Base-by-base conservation (phyloP, 23 tunicate species). In the Trididemnum nubilum region DNA sequence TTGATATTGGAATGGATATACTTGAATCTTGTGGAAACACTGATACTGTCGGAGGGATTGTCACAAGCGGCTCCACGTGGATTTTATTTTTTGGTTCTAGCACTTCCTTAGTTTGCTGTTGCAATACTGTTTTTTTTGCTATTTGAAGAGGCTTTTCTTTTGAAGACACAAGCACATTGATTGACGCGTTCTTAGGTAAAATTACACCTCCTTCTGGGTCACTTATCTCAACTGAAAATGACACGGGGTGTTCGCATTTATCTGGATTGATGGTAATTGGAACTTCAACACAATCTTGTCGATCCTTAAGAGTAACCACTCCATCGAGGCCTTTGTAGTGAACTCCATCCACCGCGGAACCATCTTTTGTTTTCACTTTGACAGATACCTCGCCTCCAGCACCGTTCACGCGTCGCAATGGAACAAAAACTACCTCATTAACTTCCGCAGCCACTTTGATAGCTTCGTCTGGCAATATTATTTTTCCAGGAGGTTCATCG, bases 251-350 rank as follows among this genome's bases (percentile, higher is more conserved):
- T 3, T 40, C 37, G 49, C 36, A 57, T 5, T n/a, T 52, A 2
- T 33, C 33, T 31, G 39, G 79, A 0, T 78, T n/a, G 1, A 93
- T 60, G 1, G 89, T 82, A 38, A 93, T 65, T 51, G 23, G 40
- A 23, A 93, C 71, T 1, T 77, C 84, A 7, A 65, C 81, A 31
- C 4, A 58, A 2, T 54, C 83, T 81, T 93, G 85, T 32, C 92
- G 58, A 36, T 91, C 85, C 36, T 82, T 65, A 34, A 91, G 64
- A 0, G 76, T 60, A 0, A 91, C 64, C 34, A 32, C 51, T 31
- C 85, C 85, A 26, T 73, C 81, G 26, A 77, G 65, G 5, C 79
- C 77, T 26, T 28, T 60, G 72, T 86, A 91, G 50, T 91, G 90
- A 0, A 33, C 33, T 31, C 85, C 90, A 19, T 80, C 82, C 3